phyloP scores from a whole-genome alignment of 1,140 invertebrate species.

The Mercenaria mercenaria region DNA sequence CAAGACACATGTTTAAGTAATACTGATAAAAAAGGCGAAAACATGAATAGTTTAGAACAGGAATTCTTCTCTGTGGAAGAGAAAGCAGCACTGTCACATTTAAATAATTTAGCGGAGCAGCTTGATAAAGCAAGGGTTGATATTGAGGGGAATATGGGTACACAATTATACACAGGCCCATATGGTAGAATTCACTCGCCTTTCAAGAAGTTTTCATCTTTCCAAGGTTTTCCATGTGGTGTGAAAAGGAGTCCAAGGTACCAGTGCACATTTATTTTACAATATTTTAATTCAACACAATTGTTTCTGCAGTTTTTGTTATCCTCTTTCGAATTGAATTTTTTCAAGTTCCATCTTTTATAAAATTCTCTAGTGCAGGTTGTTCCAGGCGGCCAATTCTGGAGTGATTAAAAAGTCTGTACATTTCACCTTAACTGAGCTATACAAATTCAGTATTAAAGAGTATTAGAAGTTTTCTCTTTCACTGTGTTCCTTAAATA shows the following conservation, averaged over 20 bases:
- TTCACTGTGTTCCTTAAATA: too few relatives aligned
- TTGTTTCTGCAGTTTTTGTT: too few relatives aligned
- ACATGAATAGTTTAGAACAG: background rate
- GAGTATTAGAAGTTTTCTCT: too few relatives aligned
- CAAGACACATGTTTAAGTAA: background rate
- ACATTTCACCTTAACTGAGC: too few relatives aligned
- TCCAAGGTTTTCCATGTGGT: slow-evolving; percentile 16
- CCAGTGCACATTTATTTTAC: background rate
- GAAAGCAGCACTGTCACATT: background rate
- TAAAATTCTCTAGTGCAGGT: too few relatives aligned
- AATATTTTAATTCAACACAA: background rate
- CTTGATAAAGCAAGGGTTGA: background rate
- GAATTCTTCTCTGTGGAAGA: background rate
- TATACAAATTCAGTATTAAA: too few relatives aligned
- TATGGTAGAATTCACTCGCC: slow-evolving; percentile 40
- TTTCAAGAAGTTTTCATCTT: slow-evolving; percentile 54
- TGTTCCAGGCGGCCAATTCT: too few relatives aligned
- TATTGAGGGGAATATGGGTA: background rate
- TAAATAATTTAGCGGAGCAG: background rate
- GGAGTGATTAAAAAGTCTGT: too few relatives aligned
- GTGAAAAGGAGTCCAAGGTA: slow-evolving; percentile 47
- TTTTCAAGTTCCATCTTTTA: too few relatives aligned
- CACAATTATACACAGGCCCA: slow-evolving; percentile 42
- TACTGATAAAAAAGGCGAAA: background rate
- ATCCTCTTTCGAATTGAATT: too few relatives aligned